Conservation (phyloP, 2,113 vertebrate genomes). For the Hepsetus odoe region DNA sequence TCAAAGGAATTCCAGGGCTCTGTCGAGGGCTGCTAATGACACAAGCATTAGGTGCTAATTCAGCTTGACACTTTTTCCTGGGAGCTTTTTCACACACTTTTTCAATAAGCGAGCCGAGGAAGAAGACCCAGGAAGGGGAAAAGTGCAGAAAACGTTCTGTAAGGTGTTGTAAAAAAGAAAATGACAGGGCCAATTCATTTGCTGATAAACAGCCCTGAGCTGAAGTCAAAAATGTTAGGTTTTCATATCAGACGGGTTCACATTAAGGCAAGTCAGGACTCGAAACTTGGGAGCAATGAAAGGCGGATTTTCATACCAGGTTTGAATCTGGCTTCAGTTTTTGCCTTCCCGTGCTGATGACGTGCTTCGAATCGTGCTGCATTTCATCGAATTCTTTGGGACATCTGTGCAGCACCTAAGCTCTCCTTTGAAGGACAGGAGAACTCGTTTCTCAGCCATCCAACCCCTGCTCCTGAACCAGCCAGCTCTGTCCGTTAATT, state of each 20-base stretch:
- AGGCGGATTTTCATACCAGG: constrained; percentile 26
- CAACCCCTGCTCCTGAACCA: constrained; percentile 47
- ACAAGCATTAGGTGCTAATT: constrained; percentile 58
- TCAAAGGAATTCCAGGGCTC: constrained; percentile 55
- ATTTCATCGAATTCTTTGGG: constrained; percentile 23
- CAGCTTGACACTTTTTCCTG: constrained; percentile 49
- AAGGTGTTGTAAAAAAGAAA: constrained; percentile 1
- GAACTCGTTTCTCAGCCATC: constrained; percentile 61
- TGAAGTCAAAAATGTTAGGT: not conserved
- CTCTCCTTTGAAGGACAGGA: constrained; percentile 45
- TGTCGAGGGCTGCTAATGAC: constrained; percentile 42
- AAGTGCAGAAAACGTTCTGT: constrained; percentile 1
- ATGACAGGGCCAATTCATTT: not conserved
- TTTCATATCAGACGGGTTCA: not conserved
- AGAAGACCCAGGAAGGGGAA: not conserved
- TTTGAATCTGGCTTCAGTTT: constrained; percentile 17
- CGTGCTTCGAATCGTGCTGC: not conserved
- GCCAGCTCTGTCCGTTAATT: constrained; percentile 49
- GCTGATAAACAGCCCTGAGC: constrained; percentile 10
- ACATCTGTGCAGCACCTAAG: constrained; percentile 48
- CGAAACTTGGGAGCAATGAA: not conserved
- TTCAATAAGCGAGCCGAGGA: constrained; percentile 21
- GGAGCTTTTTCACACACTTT: constrained; percentile 46
- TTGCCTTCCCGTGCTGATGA: not conserved
- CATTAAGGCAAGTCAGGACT: constrained; percentile 14